phyloP scores from a whole-genome alignment of 1,140 invertebrate species.

The Hermetia illucens region DNA sequence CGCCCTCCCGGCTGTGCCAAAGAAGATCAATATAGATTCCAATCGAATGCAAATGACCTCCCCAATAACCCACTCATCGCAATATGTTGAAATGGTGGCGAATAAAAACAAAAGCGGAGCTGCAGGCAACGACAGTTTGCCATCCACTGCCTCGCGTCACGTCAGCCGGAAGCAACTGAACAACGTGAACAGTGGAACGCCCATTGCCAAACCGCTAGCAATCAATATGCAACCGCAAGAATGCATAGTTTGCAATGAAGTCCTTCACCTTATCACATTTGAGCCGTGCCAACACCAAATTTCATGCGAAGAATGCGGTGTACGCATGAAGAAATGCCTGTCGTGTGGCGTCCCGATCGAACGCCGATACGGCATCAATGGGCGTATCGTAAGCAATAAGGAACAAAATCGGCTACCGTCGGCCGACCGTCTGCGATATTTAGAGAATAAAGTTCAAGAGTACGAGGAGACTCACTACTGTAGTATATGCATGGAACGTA shows the following conservation, averaged over 20 bases:
- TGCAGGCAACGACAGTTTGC: too few species aligned
- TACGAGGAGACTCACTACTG: constrained; percentile 73
- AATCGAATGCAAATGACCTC: too few species aligned
- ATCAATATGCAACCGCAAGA: constrained; percentile 32
- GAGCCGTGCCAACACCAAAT: constrained; percentile 63
- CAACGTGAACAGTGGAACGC: too few species aligned
- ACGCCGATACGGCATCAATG: constrained; percentile 30
- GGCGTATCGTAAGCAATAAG: constrained; percentile 17
- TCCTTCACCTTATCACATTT: constrained; percentile 40
- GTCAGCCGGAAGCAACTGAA: neutral
- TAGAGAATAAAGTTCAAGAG: constrained; percentile 75
- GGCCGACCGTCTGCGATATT: constrained; percentile 47
- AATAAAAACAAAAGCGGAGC: too few species aligned
- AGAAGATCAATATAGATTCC: too few species aligned
- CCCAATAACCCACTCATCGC: too few species aligned
- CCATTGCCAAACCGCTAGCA: neutral
- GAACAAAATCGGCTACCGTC: constrained; percentile 36
- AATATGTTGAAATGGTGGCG: too few species aligned
- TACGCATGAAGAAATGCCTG: constrained; percentile 68
- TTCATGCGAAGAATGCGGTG: constrained; percentile 60
- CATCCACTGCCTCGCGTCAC: too few species aligned
- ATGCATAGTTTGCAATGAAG: constrained; percentile 61
- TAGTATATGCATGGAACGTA: constrained; percentile 64
- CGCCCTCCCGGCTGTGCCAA: too few species aligned
- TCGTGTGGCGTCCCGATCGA: constrained; percentile 47